These are phyloP conservation scores for Gila robusta DNA, from an alignment of 2,797 vertebrate genomes.

Conservation along the genomic window DNA sequence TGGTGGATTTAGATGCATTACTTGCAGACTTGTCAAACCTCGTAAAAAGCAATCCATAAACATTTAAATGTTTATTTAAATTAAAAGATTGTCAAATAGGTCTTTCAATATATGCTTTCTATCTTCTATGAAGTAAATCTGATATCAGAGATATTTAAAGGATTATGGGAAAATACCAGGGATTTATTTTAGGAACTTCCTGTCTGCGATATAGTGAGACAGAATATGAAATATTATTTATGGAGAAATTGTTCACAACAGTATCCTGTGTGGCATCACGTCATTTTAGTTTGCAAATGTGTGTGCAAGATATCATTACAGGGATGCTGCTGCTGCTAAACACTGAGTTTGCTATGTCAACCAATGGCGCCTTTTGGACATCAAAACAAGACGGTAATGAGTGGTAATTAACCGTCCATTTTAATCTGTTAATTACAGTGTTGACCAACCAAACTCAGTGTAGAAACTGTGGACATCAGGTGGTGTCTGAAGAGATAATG, in stretches of 20 bases:
- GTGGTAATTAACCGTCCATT: constrained; percentile 55
- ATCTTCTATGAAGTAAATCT: neutral
- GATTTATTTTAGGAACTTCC: constrained; percentile 20
- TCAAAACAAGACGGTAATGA: constrained; percentile 52
- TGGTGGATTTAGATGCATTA: neutral
- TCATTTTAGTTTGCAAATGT: constrained; percentile 32
- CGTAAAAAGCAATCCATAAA: neutral
- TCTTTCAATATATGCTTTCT: neutral
- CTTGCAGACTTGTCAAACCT: neutral
- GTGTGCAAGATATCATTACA: constrained; percentile 33
- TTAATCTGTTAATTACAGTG: constrained; percentile 61
- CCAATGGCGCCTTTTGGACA: constrained; percentile 43
- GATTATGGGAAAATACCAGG: constrained; percentile 28
- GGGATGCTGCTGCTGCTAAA: constrained; percentile 22
- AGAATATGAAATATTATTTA: constrained; percentile 15
- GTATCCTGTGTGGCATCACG: constrained; percentile 21
- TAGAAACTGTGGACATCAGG: constrained; percentile 15
- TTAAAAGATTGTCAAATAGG: too few species aligned
- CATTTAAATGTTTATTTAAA: neutral
- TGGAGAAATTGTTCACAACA: neutral
- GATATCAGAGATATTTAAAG: neutral
- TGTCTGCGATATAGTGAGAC: neutral
- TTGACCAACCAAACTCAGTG: constrained; percentile 2
- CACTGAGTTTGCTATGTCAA: constrained; percentile 34
- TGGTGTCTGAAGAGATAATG: constrained; percentile 19